Conservation (phyloP, 2,888 invertebrate genomes). For the Parnassius apollo region DNA sequence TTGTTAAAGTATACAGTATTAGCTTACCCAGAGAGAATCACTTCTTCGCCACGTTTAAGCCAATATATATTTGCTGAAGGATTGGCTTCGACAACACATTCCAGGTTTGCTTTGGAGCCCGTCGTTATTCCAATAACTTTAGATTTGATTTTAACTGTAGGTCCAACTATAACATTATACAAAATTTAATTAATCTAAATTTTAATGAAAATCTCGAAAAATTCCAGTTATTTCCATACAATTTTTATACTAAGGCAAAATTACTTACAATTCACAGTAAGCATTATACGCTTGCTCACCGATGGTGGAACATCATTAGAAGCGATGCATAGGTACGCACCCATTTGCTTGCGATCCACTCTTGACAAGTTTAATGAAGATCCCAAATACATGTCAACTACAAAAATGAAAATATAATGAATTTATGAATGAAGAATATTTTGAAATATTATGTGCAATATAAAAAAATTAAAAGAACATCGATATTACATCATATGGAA, state of each 20-base stretch:
- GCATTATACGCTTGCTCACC: conserved; percentile 86
- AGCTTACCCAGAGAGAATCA: conserved; percentile 82
- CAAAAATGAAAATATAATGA: background rate
- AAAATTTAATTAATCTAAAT: background rate
- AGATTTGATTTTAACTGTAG: conserved; percentile 83
- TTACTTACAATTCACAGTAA: conserved; percentile 88
- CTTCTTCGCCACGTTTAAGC: conserved; percentile 83
- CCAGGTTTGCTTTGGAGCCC: conserved; percentile 81
- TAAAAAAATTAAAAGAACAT: no score
- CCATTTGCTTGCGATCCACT: conserved; percentile 86
- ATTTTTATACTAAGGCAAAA: background rate
- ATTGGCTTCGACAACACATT: conserved; percentile 85
- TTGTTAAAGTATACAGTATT: no score
- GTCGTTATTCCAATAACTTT: conserved; percentile 85
- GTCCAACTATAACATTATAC: conserved; percentile 76
- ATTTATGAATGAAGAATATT: no score
- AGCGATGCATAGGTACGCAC: conserved; percentile 88
- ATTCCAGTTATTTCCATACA: no score
- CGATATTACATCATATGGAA: no score
- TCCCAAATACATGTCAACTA: conserved; percentile 83
- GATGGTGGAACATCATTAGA: conserved; percentile 87
- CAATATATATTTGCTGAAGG: conserved; percentile 86
- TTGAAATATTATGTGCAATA: no score
- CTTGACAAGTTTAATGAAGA: conserved; percentile 83
- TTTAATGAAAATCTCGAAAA: no score